These are phyloP conservation scores for Telmatherina bonti DNA, from an alignment of 2,797 vertebrate species.

Conservation along the genomic window DNA sequence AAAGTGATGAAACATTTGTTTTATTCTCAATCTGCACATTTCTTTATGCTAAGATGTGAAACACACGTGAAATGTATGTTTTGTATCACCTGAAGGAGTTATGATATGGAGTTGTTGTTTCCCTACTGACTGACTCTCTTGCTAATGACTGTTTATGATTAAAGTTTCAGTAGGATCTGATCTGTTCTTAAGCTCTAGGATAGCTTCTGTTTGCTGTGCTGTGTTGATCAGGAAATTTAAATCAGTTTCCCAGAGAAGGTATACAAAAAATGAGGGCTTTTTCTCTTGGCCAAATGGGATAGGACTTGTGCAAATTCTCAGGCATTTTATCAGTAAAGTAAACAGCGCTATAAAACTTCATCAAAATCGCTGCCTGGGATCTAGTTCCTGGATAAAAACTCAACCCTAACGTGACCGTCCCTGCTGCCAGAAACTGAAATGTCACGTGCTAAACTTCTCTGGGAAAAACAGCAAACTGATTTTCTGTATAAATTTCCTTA, in stretches of 20 bases:
- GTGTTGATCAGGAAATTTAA: conserved; percentile 78
- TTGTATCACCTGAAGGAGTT: conserved; percentile 66
- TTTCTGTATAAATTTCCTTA: conserved; percentile 92
- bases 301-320: conserved; percentile 27
- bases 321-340: conserved; percentile 18
- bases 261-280: conserved; percentile 2
- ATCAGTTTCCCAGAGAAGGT: conserved; percentile 82
- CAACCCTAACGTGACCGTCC: too few relatives aligned
- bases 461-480: conserved; percentile 90
- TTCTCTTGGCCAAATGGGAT: conserved; percentile 29
- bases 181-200: conserved; percentile 57
- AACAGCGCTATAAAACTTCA: neutral
- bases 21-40: neutral
- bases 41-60: neutral
- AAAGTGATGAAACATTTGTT: neutral
- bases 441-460: conserved; percentile 80
- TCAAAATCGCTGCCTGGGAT: neutral
- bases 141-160: conserved; percentile 44
- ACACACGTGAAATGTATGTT: conserved; percentile 10
- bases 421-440: conserved; percentile 22
- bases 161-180: conserved; percentile 44
- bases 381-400: conserved; percentile 17
- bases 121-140: conserved; percentile 37
- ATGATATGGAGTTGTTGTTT: conserved; percentile 19
- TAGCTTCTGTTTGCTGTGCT: conserved; percentile 72